phyloP scores from a whole-genome alignment of 1,140 invertebrate genomes.

The Orius insidiosus region DNA sequence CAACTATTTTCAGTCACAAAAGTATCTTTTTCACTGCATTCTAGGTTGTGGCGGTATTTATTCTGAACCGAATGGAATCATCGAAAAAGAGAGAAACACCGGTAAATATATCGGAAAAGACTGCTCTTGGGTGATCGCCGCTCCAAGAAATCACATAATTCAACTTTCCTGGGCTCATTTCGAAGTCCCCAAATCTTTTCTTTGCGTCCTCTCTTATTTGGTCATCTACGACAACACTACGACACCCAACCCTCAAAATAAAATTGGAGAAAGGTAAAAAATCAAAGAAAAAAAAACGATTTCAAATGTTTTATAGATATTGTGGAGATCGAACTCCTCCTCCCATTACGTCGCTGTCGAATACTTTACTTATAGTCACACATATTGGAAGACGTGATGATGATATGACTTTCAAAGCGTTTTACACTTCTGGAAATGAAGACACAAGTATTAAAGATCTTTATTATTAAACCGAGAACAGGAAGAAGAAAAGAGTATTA shows the following conservation, averaged over 20 bases:
- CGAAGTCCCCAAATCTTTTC: slow-evolving; percentile 37
- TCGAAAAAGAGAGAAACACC: slow-evolving; percentile 27
- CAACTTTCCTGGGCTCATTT: slow-evolving; percentile 58
- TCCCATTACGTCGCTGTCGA: slow-evolving; percentile 42
- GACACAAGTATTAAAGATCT: too few species aligned
- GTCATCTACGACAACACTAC: slow-evolving; percentile 46
- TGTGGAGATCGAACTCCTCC: slow-evolving; percentile 55
- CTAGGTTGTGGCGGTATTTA: slow-evolving; percentile 32
- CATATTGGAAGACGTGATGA: slow-evolving; percentile 34
- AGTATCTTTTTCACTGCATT: too few species aligned
- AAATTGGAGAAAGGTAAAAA: slow-evolving; percentile 16
- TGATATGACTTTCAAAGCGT: not conserved
- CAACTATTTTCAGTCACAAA: slow-evolving; percentile 3
- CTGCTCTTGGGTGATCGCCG: slow-evolving; percentile 68
- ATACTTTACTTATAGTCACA: slow-evolving; percentile 50
- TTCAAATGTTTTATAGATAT: too few species aligned
- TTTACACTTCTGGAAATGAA: not conserved
- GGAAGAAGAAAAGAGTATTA: too few species aligned
- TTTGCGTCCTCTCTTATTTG: slow-evolving; percentile 57
- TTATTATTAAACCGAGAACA: too few species aligned
- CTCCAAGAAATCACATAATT: slow-evolving; percentile 45
- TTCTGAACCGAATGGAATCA: slow-evolving; percentile 28
- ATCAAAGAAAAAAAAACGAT: too few species aligned
- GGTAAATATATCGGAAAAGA: slow-evolving; percentile 38
- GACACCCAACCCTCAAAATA: not conserved